Conservation (phyloP, 2,797 vertebrate genomes). For the Manis crassicaudata region DNA sequence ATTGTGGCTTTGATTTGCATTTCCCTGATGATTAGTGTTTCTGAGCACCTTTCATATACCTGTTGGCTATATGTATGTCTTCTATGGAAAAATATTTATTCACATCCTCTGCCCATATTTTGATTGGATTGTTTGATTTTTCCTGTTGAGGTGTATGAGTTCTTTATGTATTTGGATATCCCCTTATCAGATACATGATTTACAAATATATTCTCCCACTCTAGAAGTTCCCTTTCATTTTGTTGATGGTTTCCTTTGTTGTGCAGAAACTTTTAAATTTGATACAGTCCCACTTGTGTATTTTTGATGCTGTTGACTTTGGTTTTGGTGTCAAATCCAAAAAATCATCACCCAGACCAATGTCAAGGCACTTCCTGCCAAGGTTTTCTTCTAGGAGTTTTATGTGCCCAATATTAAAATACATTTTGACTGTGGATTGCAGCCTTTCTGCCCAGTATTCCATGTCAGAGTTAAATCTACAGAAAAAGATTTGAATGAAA, state of each 20-base stretch:
- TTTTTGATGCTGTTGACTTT: not conserved
- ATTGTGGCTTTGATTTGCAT: not conserved
- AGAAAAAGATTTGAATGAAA: conserved; percentile 13
- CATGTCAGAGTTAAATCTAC: not conserved
- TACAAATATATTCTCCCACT: not conserved
- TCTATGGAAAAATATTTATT: not conserved
- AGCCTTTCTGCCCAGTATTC: not conserved
- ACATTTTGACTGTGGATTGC: not conserved
- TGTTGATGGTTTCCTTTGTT: not conserved
- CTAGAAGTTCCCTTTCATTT: not conserved
- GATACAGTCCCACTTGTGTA: not conserved
- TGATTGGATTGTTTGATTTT: not conserved
- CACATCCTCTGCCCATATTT: not conserved
- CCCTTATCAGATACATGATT: not conserved
- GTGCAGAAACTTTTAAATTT: not conserved
- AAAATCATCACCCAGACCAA: not conserved
- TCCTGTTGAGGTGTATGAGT: not conserved
- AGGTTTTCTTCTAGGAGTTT: not conserved
- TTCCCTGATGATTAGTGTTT: not conserved
- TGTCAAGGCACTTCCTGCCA: not conserved
- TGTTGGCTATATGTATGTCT: not conserved
- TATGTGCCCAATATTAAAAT: not conserved
- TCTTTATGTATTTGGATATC: not conserved
- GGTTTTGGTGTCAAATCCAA: conserved; percentile 34
- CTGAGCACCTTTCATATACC: not conserved